Evolutionary conservation across 1,140 invertebrate genomes (phyloP), one percentile per base, ranked within the genome.

Genomic region (Zaprionus gabonicus): DNA sequence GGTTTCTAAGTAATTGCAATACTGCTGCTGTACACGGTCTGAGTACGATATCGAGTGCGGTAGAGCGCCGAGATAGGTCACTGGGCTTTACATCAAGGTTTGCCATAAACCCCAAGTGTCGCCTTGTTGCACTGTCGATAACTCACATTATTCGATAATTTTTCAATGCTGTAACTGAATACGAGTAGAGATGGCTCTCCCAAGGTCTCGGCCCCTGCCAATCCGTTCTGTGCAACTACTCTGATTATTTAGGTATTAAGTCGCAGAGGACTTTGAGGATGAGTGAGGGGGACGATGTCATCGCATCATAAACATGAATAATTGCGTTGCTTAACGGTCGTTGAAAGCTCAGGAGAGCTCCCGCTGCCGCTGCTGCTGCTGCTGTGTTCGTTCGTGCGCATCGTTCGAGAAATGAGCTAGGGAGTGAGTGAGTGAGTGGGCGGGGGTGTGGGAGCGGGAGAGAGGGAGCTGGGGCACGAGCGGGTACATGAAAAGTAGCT

Each of bases 281-380:
- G 23, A 55, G 25, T 13, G 25, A 38, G 10, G 44, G 66, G 72
- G 53, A 67, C 58, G 71, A 80, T 69, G 80, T 86, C 83, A 83
- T 75, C 77, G 84, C 81, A 78, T 88, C 81, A 87, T 81, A 88
- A 87, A 87, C 84, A 87, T 87, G 84, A 87, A 87, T 87, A 87
- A 87, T 87, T 87, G 85, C 74, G 67, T 62, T 79, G 81, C 85
- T 87, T 84, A 84, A 87, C 74, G 69, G 78, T 70, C 75, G 84
- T 84, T 88, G 84, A 88, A 84, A 88, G 85, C 81, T 81, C 69
- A 62, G 81, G 74, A 88, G 81, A 88, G 72, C 62, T 57, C 34
- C 31, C 60, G 20, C 20, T 44, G 13, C 23, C 23, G 23, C 23
- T 23, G 41, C 34, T 41, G 62, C 69, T 59, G 44, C 44, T 41